Evolutionary conservation across 2,888 invertebrate species (phyloP), one percentile per base, ranked within the genome.

Genomic region (Volucella inflata): DNA sequence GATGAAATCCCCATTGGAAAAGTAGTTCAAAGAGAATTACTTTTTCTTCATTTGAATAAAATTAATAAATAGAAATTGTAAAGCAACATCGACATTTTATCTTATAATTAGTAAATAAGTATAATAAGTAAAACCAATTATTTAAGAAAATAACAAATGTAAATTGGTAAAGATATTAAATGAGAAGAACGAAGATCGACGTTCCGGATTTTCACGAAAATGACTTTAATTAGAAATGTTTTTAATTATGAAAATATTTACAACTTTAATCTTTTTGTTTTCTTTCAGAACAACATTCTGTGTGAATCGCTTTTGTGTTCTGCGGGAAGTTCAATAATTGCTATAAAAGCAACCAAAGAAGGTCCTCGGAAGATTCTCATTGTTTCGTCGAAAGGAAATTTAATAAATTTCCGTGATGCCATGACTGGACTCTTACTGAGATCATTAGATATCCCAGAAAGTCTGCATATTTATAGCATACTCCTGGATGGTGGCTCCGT

Each of bases 381-480:
- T 40, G 94, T 96, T 0, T 95, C 95, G 0, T 94, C 95, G 0
- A 93, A 95, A 55, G 95, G 95, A 8, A 94, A 95, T 81, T 93
- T 94, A 44, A 94, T 96, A 21, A 94, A 94, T 0, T 93, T 96
- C 72, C 94, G 96, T 88, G 96, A 96, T 89, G 96, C 96, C 0
- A 93, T 93, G 87, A 94, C 94, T 0, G 96, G 96, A 0, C 92
- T 96, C 0, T 91, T 95, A 76, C 89, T 96, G 64, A 93, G 96
- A 46, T 94, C 94, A 0, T 93, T 96, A 44, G 89, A 90, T 89
- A 94, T 93, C 87, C 94, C 92, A 57, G 94, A 89, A 88, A 93
- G 92, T 51, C 92, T 94, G 89, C 95, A 96, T 0, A 95, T 96
- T 0, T 96, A 96, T 89, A 95, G 95, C 8, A 90, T 96, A 72